phyloP scores from a whole-genome alignment of 2,113 vertebrate genomes.

The Calonectris borealis region DNA sequence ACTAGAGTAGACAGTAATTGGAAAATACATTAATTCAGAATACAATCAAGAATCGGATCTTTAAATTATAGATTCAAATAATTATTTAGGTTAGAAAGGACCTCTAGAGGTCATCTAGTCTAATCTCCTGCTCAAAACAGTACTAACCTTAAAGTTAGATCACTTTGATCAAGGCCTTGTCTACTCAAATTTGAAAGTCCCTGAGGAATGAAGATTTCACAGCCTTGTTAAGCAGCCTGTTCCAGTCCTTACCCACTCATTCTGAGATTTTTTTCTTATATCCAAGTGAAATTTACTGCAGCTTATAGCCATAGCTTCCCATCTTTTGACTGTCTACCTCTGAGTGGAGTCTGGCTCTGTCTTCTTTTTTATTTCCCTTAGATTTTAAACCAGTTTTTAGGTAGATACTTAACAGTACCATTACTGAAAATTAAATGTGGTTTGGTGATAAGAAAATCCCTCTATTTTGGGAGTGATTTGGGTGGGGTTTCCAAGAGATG shows the following conservation, averaged over 20 bases:
- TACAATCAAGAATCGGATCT: neutral
- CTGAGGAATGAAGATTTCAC: neutral
- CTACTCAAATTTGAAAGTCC: neutral
- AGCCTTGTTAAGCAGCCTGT: neutral
- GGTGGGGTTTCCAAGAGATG: neutral
- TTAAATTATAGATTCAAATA: neutral
- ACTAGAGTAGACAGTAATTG: neutral
- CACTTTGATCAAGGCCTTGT: neutral
- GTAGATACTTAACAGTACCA: neutral
- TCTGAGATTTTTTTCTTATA: neutral
- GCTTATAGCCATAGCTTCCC: neutral
- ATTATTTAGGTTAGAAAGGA: neutral
- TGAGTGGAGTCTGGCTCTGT: neutral
- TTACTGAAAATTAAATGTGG: neutral
- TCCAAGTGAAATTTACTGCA: neutral
- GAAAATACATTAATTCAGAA: neutral
- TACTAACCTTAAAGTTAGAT: neutral
- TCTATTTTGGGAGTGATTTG: neutral
- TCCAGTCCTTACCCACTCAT: neutral
- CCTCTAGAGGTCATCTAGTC: neutral
- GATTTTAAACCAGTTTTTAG: neutral
- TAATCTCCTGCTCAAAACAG: neutral
- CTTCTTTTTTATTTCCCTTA: neutral
- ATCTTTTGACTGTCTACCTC: rapidly evolving
- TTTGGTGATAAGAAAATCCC: neutral